These are phyloP conservation scores for Delphinus delphis DNA, from an alignment of 2,113 vertebrate genomes.

Conservation along the genomic window DNA sequence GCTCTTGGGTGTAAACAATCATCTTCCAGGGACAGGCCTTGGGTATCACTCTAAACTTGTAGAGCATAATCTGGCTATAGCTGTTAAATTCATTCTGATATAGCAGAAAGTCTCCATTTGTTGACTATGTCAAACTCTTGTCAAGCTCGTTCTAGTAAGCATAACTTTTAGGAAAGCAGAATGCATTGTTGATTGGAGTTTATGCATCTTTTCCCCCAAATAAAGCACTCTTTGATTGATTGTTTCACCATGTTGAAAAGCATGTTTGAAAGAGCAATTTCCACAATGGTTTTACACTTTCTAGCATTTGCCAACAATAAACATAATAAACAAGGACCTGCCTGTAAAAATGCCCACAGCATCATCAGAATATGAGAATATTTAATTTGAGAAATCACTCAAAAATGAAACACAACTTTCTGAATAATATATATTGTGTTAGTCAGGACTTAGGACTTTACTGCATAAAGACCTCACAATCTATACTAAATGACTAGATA, in stretches of 20 bases:
- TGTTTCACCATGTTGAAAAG: constrained; percentile 53
- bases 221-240: constrained; percentile 18
- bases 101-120: constrained; percentile 19
- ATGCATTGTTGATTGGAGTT: neutral
- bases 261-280: constrained; percentile 32
- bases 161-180: neutral
- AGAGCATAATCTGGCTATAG: neutral
- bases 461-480: neutral
- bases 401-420: neutral
- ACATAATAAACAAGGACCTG: neutral
- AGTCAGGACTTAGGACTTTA: neutral
- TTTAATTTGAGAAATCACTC: neutral
- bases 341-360: neutral
- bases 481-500: neutral
- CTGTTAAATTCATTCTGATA: constrained; percentile 5
- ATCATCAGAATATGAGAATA: neutral
- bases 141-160: constrained; percentile 9
- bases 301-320: neutral
- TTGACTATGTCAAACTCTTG: neutral
- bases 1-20: constrained; percentile 57
- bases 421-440: neutral
- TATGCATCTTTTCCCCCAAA: constrained; percentile 35
- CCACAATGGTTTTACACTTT: neutral
- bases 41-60: neutral
- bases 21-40: constrained; percentile 33